Evolutionary conservation across 1,140 invertebrate species (phyloP), one percentile per base, ranked within the genome.

Genomic region (Hyles euphorbiae): DNA sequence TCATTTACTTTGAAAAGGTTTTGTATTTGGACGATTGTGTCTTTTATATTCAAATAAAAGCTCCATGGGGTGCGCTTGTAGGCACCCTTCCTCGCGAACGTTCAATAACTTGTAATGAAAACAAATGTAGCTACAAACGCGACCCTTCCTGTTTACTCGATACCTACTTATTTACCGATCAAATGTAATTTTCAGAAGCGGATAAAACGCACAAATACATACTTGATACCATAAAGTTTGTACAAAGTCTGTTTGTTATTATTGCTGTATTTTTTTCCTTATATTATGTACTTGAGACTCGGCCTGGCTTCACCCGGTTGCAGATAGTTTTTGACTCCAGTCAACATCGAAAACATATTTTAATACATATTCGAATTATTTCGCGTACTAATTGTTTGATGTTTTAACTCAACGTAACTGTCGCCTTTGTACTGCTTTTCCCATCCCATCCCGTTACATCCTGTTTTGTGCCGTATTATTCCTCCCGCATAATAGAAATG

Each of bases 21-120:
- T 44, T 43, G 52, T 58, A 53, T 60, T 64, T 60, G 45, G 51
- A 49, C 51, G 51, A 32, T 58, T 51, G 50, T 58, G 58, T 58
- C 58, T 60, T 67, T 67, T 56, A 67, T 70, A 67, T 70, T 67
- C 65, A 67, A 66, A 67, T 67, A 67, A 65, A 67, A 61, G 56
- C 49, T 48, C 58, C 51, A 46, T 49, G 61, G 58, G 51, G 56
- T 63, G 43, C 48, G 34, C 22, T 56, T 51, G 64, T 47, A 53
- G 53, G 65, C 49, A 36, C 67, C 61, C 58, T 67, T 60, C 56
- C 44, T 47, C 52, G 66, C 59, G 44, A 48, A 43, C 62, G 67
- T 68, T 67, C 61, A 70, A 74, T 74, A 74, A 71, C 62, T 70
- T 67, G 73, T 81, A 81, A 81, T 83, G 72, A 77, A 81, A 84